phyloP scores from a whole-genome alignment of 1,140 invertebrate genomes.

The Ditylenchus dipsaci region DNA sequence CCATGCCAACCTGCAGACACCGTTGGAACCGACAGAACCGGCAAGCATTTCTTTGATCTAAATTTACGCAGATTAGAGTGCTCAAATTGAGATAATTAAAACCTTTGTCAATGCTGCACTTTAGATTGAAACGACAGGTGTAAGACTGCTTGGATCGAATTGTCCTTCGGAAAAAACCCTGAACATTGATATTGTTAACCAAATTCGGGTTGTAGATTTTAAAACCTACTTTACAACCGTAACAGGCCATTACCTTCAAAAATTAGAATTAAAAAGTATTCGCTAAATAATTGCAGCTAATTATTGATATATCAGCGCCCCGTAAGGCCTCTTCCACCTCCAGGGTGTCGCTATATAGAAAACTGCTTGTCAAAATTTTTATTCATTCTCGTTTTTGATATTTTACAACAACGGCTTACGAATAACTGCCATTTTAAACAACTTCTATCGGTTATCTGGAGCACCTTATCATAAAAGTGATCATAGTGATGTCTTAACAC shows the following conservation, averaged over 20 bases:
- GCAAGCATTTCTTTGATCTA: slow-evolving; percentile 55
- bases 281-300: too few relatives aligned
- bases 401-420: too few relatives aligned
- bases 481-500: too few relatives aligned
- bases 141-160: slow-evolving; percentile 54
- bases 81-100: neutral
- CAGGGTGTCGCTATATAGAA: too few relatives aligned
- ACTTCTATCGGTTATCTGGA: too few relatives aligned
- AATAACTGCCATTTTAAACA: too few relatives aligned
- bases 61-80: neutral
- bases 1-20: slow-evolving; percentile 56
- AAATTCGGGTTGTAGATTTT: neutral
- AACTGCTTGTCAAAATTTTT: too few relatives aligned
- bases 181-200: neutral
- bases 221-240: slow-evolving; percentile 60
- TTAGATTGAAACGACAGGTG: slow-evolving; percentile 48
- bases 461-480: too few relatives aligned
- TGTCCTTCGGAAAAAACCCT: slow-evolving; percentile 50
- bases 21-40: slow-evolving; percentile 54
- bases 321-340: too few relatives aligned
- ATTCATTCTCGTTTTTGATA: too few relatives aligned
- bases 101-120: slow-evolving; percentile 54
- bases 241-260: slow-evolving; percentile 59
- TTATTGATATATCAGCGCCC: too few relatives aligned
- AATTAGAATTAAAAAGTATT: slow-evolving; percentile 1